Conservation (phyloP, 2,888 invertebrate genomes). For the Seladonia tumulorum region DNA sequence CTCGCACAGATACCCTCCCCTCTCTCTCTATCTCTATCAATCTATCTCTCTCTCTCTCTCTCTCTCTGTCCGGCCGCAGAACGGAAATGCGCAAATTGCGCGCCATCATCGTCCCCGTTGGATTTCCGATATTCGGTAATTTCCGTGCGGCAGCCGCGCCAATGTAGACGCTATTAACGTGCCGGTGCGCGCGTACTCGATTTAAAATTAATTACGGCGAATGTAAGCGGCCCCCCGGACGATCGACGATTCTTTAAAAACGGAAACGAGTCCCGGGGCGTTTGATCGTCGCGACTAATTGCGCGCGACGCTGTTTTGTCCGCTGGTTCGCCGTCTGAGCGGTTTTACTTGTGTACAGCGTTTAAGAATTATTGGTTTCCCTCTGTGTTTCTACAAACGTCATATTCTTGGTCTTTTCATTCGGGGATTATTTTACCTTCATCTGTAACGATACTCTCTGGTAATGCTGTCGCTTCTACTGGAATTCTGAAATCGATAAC, state of each 20-base stretch:
- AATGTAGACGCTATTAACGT: constrained; percentile 63
- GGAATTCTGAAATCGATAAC: too few relatives aligned
- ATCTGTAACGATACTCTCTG: not conserved
- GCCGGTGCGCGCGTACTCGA: constrained; percentile 49
- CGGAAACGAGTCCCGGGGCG: constrained; percentile 27
- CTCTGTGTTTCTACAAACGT: not conserved
- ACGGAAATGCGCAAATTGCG: constrained; percentile 69
- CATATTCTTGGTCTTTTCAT: fast-evolving
- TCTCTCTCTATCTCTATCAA: too few relatives aligned
- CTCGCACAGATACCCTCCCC: not conserved
- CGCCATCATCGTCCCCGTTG: constrained; percentile 65
- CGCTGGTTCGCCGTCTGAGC: not conserved
- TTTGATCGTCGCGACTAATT: constrained; percentile 33
- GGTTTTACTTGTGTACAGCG: not conserved
- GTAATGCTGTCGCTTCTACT: not conserved
- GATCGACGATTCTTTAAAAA: constrained; percentile 31
- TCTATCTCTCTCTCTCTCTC: not conserved
- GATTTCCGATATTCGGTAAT: constrained; percentile 72
- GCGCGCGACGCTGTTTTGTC: not conserved
- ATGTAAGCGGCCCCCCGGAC: constrained; percentile 24
- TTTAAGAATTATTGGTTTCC: not conserved
- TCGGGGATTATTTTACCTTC: not conserved
- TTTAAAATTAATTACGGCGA: constrained; percentile 66
- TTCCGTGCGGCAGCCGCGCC: constrained; percentile 58
- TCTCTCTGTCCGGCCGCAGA: constrained; percentile 45